Conservation (phyloP, 1,140 invertebrate genomes). For the Drosophila bocki region DNA sequence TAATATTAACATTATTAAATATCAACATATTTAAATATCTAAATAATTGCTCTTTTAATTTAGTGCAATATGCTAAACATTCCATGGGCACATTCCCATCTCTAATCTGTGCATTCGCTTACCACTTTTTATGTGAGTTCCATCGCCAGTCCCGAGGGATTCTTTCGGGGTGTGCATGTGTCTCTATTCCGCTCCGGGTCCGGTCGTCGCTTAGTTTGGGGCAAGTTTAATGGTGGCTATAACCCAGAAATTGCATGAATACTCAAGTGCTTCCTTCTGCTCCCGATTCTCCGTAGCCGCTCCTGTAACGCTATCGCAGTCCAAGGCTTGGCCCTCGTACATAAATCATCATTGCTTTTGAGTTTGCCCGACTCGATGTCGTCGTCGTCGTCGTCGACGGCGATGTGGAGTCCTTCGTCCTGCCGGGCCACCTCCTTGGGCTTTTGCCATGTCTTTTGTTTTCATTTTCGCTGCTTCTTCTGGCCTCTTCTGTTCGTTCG, state of each 20-base stretch:
- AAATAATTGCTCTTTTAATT: not conserved
- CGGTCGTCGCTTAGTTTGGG: constrained; percentile 61
- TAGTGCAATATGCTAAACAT: constrained; percentile 22
- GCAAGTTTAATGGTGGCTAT: constrained; percentile 79
- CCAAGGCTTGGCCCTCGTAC: constrained; percentile 72
- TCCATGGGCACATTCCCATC: constrained; percentile 18
- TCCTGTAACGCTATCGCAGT: constrained; percentile 28
- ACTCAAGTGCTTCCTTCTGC: constrained; percentile 64
- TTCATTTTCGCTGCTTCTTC: constrained; percentile 23
- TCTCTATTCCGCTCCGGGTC: constrained; percentile 2
- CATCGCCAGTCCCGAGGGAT: constrained; percentile 1
- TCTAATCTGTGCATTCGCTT: constrained; percentile 29
- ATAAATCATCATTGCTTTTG: constrained; percentile 83
- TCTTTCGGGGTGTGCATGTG: constrained; percentile 4
- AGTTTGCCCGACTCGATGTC: constrained; percentile 57
- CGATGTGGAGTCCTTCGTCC: constrained; percentile 51
- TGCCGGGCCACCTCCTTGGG: constrained; percentile 31
- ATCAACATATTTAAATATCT: not conserved
- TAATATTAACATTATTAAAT: not conserved
- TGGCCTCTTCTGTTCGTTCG: constrained; percentile 34
- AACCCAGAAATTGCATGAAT: constrained; percentile 82
- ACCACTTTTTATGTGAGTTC: constrained; percentile 16
- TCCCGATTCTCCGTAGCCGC: constrained; percentile 1
- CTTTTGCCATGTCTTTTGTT: constrained; percentile 65
- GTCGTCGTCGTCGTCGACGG: constrained; percentile 34